Evolutionary conservation across 2,888 invertebrate species (phyloP).

Genomic region (Hololepta plana): DNA sequence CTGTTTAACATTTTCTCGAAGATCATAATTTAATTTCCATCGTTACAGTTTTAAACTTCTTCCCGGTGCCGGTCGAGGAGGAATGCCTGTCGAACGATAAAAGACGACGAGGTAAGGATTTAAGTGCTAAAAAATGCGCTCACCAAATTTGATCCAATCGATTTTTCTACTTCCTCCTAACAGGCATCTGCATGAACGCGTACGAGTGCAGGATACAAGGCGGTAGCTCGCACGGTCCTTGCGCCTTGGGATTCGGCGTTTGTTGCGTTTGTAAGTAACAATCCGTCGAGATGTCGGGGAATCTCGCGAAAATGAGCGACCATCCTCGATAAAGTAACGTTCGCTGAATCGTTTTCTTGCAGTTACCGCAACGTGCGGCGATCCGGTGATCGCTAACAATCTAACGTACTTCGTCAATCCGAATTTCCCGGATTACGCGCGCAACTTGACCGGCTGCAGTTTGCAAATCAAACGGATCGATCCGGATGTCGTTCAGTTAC

Average conservation of each 20-base stretch:
- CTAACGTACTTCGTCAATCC: constrained; percentile 71
- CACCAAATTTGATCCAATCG: no score
- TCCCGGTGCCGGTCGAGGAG: constrained; percentile 66
- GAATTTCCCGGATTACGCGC: constrained; percentile 60
- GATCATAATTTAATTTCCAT: no score
- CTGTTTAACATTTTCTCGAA: no score
- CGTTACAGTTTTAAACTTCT: constrained; percentile 61
- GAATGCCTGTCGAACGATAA: constrained; percentile 59
- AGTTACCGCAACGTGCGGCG: constrained; percentile 64
- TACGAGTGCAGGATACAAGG: constrained; percentile 67
- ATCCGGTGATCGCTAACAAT: constrained; percentile 53
- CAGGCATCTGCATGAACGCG: constrained; percentile 64
- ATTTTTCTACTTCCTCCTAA: no score
- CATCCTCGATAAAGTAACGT: no score
- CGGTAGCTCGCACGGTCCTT: constrained; percentile 52
- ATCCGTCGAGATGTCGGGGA: no score
- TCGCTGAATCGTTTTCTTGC: no score
- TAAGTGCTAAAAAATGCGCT: no score
- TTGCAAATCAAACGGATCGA: constrained; percentile 57
- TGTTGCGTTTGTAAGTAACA: constrained; percentile 65
- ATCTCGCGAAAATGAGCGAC: no score
- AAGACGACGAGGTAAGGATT: constrained; percentile 33
- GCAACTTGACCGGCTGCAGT: constrained; percentile 46
- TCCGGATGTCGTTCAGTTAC: constrained; percentile 63
- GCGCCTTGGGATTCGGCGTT: constrained; percentile 69